These are phyloP conservation scores for Panulirus ornatus DNA, from an alignment of 1,140 invertebrate genomes.

Conservation along the genomic window DNA sequence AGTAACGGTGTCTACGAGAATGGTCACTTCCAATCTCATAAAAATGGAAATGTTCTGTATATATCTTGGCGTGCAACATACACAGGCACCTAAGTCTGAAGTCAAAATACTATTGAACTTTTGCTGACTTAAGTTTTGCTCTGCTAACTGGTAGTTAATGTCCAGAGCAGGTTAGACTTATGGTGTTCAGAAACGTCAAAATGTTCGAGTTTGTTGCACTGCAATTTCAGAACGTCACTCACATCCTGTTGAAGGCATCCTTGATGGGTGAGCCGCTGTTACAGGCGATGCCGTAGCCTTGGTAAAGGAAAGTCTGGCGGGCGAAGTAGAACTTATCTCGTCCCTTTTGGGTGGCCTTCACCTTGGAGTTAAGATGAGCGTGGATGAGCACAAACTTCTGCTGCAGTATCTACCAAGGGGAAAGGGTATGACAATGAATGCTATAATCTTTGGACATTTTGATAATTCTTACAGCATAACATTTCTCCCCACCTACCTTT, in stretches of 20 bases:
- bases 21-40: too few species aligned
- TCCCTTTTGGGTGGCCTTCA: constrained; percentile 12
- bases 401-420: constrained; percentile 8
- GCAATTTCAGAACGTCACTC: too few species aligned
- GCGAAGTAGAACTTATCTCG: constrained; percentile 19
- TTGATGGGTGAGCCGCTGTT: constrained; percentile 17
- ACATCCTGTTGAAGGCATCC: constrained; percentile 14
- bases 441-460: too few species aligned
- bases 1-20: too few species aligned
- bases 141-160: not conserved
- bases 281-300: constrained; percentile 41
- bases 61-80: too few species aligned
- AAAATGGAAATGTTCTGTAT: too few species aligned
- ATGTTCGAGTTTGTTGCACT: too few species aligned
- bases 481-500: too few species aligned
- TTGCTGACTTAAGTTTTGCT: not conserved
- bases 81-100: too few species aligned
- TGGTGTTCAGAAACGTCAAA: not conserved
- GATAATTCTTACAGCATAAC: too few species aligned
- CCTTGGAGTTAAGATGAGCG: constrained; percentile 25
- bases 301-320: constrained; percentile 21
- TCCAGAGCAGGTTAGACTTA: not conserved
- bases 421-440: too few species aligned
- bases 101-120: too few species aligned
- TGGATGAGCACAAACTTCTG: constrained; percentile 40